Conservation (phyloP, 2,888 invertebrate species). For the Neoitamus cyanurus region DNA sequence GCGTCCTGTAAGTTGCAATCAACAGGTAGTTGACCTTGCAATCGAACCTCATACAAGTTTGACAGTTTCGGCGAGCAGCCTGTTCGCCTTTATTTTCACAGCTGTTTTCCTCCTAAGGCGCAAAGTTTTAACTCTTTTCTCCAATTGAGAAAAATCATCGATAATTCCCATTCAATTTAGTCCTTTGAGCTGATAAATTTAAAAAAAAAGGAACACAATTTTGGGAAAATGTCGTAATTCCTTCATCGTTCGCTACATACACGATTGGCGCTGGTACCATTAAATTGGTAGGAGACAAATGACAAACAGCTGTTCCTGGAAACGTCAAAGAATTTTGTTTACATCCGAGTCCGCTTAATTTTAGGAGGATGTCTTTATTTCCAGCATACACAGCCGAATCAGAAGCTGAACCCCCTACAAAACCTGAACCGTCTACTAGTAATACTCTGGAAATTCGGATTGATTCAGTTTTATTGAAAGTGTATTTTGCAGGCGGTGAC, state of each 20-base stretch:
- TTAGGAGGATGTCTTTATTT: slow-evolving; percentile 54
- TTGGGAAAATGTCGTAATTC: background rate
- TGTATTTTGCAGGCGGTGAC: slow-evolving; percentile 11
- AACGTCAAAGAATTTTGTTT: background rate
- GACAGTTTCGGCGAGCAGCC: background rate
- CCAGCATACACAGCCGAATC: slow-evolving; percentile 52
- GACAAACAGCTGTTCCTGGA: background rate
- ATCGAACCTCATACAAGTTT: background rate
- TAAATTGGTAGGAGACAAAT: background rate
- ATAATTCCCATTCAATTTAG: background rate
- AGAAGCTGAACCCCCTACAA: background rate
- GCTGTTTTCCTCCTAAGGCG: background rate
- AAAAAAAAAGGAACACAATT: background rate
- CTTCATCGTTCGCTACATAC: background rate
- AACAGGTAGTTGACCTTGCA: slow-evolving; percentile 9
- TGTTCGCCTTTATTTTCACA: background rate
- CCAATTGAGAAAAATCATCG: background rate
- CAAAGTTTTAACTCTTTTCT: background rate
- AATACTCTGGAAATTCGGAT: background rate
- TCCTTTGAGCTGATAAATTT: background rate
- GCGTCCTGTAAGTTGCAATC: background rate
- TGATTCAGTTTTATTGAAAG: background rate
- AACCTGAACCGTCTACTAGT: background rate
- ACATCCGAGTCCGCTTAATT: background rate
- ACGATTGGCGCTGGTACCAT: background rate